phyloP scores from a whole-genome alignment of 1,140 invertebrate species.

The Hyposmocoma kahamanoa region DNA sequence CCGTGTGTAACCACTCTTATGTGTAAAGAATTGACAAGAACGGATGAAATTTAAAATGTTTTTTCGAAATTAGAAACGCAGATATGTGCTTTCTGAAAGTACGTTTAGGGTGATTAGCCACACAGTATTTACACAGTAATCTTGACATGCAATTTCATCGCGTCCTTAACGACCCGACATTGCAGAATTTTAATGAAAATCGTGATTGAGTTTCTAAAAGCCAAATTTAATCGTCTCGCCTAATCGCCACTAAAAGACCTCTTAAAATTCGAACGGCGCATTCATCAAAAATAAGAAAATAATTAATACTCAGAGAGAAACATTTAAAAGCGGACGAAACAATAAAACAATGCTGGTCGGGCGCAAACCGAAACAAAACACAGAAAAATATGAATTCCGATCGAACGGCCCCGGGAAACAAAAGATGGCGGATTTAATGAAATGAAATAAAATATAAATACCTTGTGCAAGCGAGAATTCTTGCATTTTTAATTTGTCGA shows the following conservation, averaged over 20 bases:
- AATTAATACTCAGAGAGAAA: slow-evolving; percentile 58
- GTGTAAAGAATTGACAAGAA: no score
- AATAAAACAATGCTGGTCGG: slow-evolving; percentile 66
- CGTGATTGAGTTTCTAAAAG: slow-evolving; percentile 40
- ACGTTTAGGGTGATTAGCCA: no score
- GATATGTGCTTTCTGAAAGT: no score
- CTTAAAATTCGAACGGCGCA: slow-evolving; percentile 52
- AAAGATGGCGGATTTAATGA: slow-evolving; percentile 72
- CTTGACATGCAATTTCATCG: no score
- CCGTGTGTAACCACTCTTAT: no score
- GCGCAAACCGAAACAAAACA: slow-evolving; percentile 67
- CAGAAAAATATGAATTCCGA: slow-evolving; percentile 74
- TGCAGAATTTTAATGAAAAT: slow-evolving; percentile 40
- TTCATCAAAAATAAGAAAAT: slow-evolving; percentile 71
- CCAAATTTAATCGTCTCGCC: slow-evolving; percentile 31
- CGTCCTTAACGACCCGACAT: slow-evolving; percentile 9
- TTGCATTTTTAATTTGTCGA: slow-evolving; percentile 73
- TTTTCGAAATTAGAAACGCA: no score
- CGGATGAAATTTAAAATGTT: no score
- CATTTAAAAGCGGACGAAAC: slow-evolving; percentile 40
- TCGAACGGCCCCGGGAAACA: slow-evolving; percentile 61
- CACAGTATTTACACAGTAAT: no score
- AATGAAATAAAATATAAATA: slow-evolving; percentile 74
- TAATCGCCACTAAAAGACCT: slow-evolving; percentile 53
- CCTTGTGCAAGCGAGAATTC: slow-evolving; percentile 68